A percentile compares a stretch with the other conserved stretches of the same genome.
Conservation (phyloP, 2,888 invertebrate genomes). For the Lithophane semibrunnea region DNA sequence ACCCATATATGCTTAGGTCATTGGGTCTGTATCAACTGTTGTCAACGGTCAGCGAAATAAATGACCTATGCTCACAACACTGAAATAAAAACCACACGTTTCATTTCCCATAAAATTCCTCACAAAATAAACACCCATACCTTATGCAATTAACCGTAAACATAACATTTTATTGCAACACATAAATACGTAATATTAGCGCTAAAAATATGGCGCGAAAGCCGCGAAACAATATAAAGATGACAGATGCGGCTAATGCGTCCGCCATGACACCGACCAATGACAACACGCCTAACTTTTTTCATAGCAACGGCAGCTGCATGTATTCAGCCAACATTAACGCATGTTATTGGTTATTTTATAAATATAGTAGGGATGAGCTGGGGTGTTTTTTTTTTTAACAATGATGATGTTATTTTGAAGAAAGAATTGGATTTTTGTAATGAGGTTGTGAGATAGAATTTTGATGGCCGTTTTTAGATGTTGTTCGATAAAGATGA, state of each 20-base stretch:
- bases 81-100: constrained; percentile 30
- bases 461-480: constrained; percentile 72
- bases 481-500: constrained; percentile 66
- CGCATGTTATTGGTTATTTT: constrained; percentile 86
- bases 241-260: constrained; percentile 87
- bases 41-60: constrained; percentile 18
- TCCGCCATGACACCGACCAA: constrained; percentile 81
- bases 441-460: constrained; percentile 73
- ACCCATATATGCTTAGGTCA: neutral
- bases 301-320: constrained; percentile 84
- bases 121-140: constrained; percentile 37
- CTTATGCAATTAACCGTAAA: constrained; percentile 50
- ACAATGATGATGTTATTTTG: constrained; percentile 71
- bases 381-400: constrained; percentile 68
- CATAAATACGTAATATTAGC: constrained; percentile 65
- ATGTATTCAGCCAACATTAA: constrained; percentile 80
- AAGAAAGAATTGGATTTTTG: constrained; percentile 60
- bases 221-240: constrained; percentile 80
- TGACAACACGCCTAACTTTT: constrained; percentile 78
- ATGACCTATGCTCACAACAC: neutral
- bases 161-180: constrained; percentile 63
- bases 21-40: neutral
- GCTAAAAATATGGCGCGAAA: constrained; percentile 70
- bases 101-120: constrained; percentile 46
- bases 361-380: constrained; percentile 73